A percentile compares a stretch with the other conserved stretches of the same genome.
Conservation (phyloP, 1,140 invertebrate genomes). For the Anoplophora glabripennis region DNA sequence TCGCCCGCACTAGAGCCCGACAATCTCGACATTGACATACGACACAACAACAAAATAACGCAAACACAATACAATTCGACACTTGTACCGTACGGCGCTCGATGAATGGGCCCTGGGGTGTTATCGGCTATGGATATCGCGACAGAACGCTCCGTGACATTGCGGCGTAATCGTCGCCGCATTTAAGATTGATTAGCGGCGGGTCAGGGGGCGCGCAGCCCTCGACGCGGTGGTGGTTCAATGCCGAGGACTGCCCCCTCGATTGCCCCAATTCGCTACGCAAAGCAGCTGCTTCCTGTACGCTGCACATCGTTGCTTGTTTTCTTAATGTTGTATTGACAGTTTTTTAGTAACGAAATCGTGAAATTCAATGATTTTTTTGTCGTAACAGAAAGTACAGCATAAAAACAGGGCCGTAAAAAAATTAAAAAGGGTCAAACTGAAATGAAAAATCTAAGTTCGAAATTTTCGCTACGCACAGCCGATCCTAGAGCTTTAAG, state of each 20-base stretch:
- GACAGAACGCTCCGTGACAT: slow-evolving; percentile 12
- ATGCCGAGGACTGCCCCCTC: slow-evolving; percentile 25
- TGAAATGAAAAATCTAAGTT: too few species aligned
- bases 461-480: too few species aligned
- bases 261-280: slow-evolving; percentile 34
- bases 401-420: too few species aligned
- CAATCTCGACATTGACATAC: too few species aligned
- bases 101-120: slow-evolving; percentile 5
- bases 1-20: too few species aligned
- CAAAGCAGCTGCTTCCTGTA: slow-evolving; percentile 41
- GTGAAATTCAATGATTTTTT: too few species aligned
- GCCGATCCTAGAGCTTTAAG: too few species aligned
- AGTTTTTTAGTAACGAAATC: too few species aligned
- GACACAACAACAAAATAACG: too few species aligned
- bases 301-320: background rate
- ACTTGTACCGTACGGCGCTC: background rate
- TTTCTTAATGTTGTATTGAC: too few species aligned
- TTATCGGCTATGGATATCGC: background rate
- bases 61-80: background rate
- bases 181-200: slow-evolving; percentile 27
- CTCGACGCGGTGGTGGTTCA: slow-evolving; percentile 14
- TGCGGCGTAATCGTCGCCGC: slow-evolving; percentile 10
- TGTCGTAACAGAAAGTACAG: too few species aligned
- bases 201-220: slow-evolving; percentile 23
- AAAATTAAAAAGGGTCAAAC: too few species aligned